These are phyloP conservation scores for Pelochelys cantorii DNA, from an alignment of 2,797 vertebrate genomes.

Conservation along the genomic window DNA sequence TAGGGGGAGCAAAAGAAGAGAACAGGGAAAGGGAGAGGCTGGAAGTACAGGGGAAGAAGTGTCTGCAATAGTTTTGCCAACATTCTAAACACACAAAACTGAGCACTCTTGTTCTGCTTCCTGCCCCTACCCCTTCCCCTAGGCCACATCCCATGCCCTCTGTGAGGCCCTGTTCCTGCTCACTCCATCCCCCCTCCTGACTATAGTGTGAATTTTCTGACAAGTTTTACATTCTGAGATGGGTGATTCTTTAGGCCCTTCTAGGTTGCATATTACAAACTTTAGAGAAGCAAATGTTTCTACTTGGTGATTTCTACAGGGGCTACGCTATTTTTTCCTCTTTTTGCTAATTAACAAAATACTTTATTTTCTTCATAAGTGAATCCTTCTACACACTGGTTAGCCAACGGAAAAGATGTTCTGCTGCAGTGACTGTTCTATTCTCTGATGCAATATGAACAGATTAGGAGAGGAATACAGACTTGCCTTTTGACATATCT, in stretches of 20 bases:
- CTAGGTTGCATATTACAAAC: not conserved
- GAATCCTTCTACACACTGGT: not conserved
- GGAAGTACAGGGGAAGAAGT: no score
- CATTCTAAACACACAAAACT: no score
- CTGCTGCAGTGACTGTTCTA: not conserved
- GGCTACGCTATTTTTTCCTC: accelerated
- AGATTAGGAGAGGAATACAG: not conserved
- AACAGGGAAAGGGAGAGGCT: no score
- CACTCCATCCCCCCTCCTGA: no score
- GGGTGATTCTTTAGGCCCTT: not conserved
- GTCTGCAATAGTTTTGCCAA: no score
- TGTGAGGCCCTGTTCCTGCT: no score
- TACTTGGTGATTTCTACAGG: not conserved
- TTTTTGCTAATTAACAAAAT: not conserved
- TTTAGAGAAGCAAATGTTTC: not conserved
- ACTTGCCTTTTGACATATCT: not conserved
- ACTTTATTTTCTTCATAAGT: not conserved
- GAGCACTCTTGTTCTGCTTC: no score
- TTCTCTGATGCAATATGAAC: not conserved
- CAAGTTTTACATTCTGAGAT: not conserved
- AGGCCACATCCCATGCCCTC: no score
- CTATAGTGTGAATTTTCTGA: not conserved
- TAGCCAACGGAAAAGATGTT: not conserved
- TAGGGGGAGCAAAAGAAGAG: no score
- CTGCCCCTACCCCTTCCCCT: no score